Base-by-base conservation (phyloP, 1,140 invertebrate species). In the Drosophila pandora region DNA sequence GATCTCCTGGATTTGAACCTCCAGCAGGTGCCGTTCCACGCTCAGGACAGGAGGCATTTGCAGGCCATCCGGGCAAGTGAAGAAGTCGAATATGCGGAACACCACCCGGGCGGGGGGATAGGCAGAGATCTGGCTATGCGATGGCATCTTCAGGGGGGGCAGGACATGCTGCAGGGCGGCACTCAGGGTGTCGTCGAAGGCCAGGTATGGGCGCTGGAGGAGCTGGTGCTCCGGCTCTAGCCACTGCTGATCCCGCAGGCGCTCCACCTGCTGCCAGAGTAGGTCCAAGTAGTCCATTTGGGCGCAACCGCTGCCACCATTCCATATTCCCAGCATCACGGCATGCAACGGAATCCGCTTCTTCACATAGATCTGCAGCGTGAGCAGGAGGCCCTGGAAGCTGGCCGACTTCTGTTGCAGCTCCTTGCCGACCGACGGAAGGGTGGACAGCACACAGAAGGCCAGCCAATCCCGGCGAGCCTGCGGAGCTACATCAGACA, bases 271-370 rank as follows among this genome's bases (percentile, higher is more conserved):
- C 7, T 96, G 96, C 98, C 98, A 99, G 0, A 99, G 93, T 90
- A 98, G 98, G 89, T 99, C 98, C 54, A 99, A 92, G 91, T 99
- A 99, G 93, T 99, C 99, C 92, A 99, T 97, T 91, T 99, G 98
- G 1, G 97, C 95, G 97, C 97, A 13, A 95, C 23, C 28, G 8
- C 65, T 41, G 0, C 22, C 12, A 0, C 30, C 23, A 12, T 13
- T 12, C 72, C 94, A 91, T 97, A 97, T 49, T 94, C 94, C 3
- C 95, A 95, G 97, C 97, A 99, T 1, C 97, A 94, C 22, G 98
- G 92, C 17, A 92, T 99, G 97, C 76, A 96, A 96, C 79, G 97
- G 97, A 55, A 94, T 95, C 34, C 98, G 93, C 92, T 98, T 98
- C 79, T 97, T 98, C 61, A 99, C 93, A 92, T 99, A 99, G 55